Evolutionary conservation across 2,797 vertebrate genomes (phyloP).

Genomic region (Furcifer pardalis): DNA sequence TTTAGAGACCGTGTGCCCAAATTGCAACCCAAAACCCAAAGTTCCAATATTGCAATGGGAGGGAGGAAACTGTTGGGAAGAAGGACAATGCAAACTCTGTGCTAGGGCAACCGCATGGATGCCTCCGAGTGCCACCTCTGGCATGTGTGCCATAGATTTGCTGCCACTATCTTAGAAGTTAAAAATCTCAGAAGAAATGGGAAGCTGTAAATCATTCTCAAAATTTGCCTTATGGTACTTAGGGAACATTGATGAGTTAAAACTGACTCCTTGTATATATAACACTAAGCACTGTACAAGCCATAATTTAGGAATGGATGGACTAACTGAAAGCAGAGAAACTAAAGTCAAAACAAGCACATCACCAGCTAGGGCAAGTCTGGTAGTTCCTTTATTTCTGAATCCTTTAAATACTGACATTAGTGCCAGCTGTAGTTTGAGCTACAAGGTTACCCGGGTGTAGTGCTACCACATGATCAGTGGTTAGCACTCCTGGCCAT

Average conservation of each 20-base stretch:
- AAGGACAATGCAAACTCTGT: no score
- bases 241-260: not conserved
- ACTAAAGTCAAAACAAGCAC: not conserved
- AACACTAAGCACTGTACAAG: not conserved
- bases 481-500: not conserved
- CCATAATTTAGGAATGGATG: not conserved
- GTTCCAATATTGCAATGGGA: no score
- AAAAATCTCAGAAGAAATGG: not conserved
- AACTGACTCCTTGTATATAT: not conserved
- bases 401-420: not conserved
- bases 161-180: no score
- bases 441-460: not conserved
- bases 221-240: no score
- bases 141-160: no score
- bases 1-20: no score
- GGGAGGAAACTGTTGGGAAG: no score
- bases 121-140: no score
- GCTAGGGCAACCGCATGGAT: no score
- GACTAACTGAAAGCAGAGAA: not conserved
- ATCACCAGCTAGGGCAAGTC: not conserved
- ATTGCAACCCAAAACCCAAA: no score
- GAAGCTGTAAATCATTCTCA: not conserved
- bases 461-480: not conserved
- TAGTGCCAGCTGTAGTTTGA: not conserved
- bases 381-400: not conserved